Base-by-base conservation (phyloP, 2,113 vertebrate species). In the Recurvirostra avosetta region DNA sequence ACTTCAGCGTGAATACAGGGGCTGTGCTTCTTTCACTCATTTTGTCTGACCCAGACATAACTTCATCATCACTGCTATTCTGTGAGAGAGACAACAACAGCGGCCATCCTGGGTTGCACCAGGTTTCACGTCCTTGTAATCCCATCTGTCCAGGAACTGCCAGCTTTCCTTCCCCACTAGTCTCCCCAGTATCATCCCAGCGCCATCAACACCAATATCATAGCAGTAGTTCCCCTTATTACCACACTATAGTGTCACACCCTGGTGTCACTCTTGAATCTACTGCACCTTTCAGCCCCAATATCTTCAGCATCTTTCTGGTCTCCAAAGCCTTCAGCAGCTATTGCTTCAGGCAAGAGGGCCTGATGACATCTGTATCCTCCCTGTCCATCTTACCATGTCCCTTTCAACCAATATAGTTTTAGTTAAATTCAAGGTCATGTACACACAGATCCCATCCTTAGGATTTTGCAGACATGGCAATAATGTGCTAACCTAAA, bases 401-500 rank as follows among this genome's bases (percentile, higher is more conserved):
- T 52, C 32, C 67, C 30, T 86, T 72, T 78, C 23, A 72, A 9
- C 29, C 66, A 29, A 10, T 3, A 18, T 52, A 23, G 70, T 84
- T 86, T 86, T 7, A 61, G 49, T 75, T 55, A 68, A 43, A 55
- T 61, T 86, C 86, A 86, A 61, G 53, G 53, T 65, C 43, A 12
- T 36, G 74, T 61, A 40, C 45, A 16, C 40, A 20, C 15, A 36
- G 40, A 79, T 86, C 23, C 34, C 58, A 83, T 26, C 30, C 58
- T 76, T 34, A 25, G 36, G 41, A 58, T 86, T 90, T 49, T 94
- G 91, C 92, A 93, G 75, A 82, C 58, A 7, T 34, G 76, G 90
- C 91, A 88, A 52, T 68, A 76, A n/a, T 11, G 5, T 72, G 58
- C 49, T 83, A 72, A 67, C 58, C 34, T 92, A 95, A 95, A 93